Conservation (phyloP, 2,113 vertebrate genomes). For the Aix galericulata region DNA sequence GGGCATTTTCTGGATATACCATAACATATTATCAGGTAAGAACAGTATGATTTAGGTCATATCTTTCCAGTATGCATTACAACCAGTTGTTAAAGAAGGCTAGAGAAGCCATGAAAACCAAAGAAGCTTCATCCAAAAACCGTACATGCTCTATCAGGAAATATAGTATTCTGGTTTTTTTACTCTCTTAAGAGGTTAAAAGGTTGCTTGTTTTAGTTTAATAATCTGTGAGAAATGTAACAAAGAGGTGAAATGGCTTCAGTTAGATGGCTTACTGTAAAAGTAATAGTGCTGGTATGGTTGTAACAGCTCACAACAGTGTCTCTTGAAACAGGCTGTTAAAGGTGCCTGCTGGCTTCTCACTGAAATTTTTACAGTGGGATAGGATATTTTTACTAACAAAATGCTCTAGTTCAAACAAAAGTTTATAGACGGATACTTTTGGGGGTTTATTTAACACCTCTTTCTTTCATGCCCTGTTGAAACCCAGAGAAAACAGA, state of each 20-base stretch:
- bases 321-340: neutral
- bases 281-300: neutral
- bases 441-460: neutral
- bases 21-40: neutral
- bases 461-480: neutral
- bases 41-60: neutral
- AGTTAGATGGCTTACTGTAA: neutral
- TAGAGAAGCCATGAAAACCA: neutral
- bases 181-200: neutral
- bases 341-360: neutral
- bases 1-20: neutral
- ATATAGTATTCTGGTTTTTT: neutral
- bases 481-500: neutral
- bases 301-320: neutral
- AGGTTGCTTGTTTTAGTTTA: neutral
- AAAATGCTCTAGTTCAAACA: neutral
- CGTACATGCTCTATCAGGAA: neutral
- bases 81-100: neutral
- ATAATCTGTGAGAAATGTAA: accelerated
- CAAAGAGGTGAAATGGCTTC: neutral
- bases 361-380: neutral
- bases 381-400: neutral
- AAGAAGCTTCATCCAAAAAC: neutral
- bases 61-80: neutral
- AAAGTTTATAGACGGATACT: neutral